These are phyloP conservation scores for Amphibalanus amphitrite DNA, from an alignment of 1,140 invertebrate genomes.

Conservation along the genomic window DNA sequence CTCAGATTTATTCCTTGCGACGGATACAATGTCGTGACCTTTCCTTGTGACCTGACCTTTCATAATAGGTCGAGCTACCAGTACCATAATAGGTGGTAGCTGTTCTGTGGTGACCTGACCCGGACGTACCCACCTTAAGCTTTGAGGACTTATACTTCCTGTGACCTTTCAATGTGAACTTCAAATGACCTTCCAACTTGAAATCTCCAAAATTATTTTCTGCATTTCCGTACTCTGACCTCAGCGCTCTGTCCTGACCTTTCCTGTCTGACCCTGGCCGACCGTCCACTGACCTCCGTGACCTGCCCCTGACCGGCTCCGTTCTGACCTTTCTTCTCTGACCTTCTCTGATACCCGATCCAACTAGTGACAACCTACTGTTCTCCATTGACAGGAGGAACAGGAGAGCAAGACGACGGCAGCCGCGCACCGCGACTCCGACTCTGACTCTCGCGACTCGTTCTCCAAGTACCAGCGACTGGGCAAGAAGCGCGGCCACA, in stretches of 20 bases:
- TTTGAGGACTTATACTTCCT: too few species aligned
- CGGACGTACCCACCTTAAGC: too few species aligned
- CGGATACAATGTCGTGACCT: background rate
- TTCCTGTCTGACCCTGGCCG: background rate
- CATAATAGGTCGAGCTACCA: background rate
- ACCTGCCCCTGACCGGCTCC: background rate
- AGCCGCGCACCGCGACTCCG: conserved; percentile 31
- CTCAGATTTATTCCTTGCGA: too few species aligned
- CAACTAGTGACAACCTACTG: too few species aligned
- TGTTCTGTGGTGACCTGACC: background rate
- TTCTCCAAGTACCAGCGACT: conserved; percentile 34
- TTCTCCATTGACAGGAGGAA: conserved; percentile 40
- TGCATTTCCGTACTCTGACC: too few species aligned
- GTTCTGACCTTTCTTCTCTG: too few species aligned
- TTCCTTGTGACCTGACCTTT: background rate
- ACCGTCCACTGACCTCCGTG: background rate
- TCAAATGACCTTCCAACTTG: too few species aligned
- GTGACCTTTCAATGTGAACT: too few species aligned
- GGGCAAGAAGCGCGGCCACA: conserved; percentile 22
- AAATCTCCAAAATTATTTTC: too few species aligned
- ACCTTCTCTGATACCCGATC: too few species aligned
- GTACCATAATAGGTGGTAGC: too few species aligned
- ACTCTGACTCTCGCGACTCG: conserved; percentile 70
- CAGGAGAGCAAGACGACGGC: conserved; percentile 54
- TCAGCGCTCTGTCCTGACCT: too few species aligned